These are phyloP conservation scores for Ochotona curzoniae DNA, from an alignment of 2,113 vertebrate species.

Conservation along the genomic window DNA sequence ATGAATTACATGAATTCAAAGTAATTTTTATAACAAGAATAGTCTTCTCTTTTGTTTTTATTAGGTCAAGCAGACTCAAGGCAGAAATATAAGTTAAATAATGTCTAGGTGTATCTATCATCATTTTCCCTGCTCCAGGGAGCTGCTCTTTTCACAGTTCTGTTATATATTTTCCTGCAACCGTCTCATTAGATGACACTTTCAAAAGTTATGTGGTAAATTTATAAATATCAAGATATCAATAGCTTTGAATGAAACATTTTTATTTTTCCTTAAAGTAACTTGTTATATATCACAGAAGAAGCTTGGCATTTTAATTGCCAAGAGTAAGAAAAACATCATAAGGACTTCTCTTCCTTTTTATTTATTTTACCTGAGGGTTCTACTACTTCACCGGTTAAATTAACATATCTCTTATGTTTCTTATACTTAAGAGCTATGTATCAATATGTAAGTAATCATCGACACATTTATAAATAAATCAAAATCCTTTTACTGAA, in stretches of 20 bases:
- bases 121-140: background rate
- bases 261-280: background rate
- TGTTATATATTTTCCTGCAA: background rate
- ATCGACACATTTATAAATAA: background rate
- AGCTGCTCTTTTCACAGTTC: background rate
- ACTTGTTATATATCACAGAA: background rate
- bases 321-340: background rate
- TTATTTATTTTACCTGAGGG: background rate
- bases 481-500: background rate
- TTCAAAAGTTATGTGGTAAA: background rate
- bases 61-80: background rate
- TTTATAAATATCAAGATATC: background rate
- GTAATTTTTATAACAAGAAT: background rate
- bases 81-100: background rate
- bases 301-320: background rate
- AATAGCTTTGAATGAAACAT: background rate
- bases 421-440: background rate
- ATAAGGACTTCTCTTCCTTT: background rate
- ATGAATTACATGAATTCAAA: background rate
- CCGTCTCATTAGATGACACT: background rate
- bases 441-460: background rate
- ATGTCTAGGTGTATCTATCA: fast-evolving
- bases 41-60: background rate
- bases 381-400: background rate
- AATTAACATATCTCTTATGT: background rate